Base-by-base conservation (phyloP, 2,113 vertebrate species). In the Halichoeres trimaculatus region DNA sequence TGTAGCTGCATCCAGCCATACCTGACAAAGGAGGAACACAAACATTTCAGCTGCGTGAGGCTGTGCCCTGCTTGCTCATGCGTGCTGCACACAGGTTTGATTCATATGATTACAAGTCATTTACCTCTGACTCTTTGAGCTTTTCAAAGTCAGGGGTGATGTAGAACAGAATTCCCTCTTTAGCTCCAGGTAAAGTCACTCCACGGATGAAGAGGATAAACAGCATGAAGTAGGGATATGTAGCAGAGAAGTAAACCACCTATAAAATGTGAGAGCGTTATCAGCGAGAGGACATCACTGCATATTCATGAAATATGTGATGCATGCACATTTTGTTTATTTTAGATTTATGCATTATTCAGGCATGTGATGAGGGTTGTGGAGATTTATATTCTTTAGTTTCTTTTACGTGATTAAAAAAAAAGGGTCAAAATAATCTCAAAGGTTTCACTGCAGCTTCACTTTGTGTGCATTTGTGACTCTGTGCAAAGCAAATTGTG, bases 161-260 rank as follows among this genome's bases (percentile, higher is more conserved):
- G 75, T 99, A 99, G 93, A 99, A 99, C 60, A 97, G 84, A 90
- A 99, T 98, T 86, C 98, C 98, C 4, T 98, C 97, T 65, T 40
- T 92, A 66, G 98, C 98, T 79, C 98, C 98, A 1, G 98, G 98
- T 76, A 99, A 94, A 11, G 97, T 99, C 76, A 99, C 96, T 67
- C 98, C 98, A 30, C 98, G 97, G 91, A 96, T 95, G 93, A 99
- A 99, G 86, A 99, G 94, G 85, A 99, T 98, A 73, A 98, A 93
- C 83, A 99, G 91, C 98, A 99, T 99, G 91, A 99, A 88, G 85
- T 99, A 99, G 24, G 98, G 98, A 35, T 99, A 99, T 0, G 97
- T 99, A 74, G 98, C 97, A 0, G 98, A 99, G 95, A 99, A 99
- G 93, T 99, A 99, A 54, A 99, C 98, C 23, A 99, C 98, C 98